phyloP scores from a whole-genome alignment of 2,113 vertebrate species.

The Galbula dea region DNA sequence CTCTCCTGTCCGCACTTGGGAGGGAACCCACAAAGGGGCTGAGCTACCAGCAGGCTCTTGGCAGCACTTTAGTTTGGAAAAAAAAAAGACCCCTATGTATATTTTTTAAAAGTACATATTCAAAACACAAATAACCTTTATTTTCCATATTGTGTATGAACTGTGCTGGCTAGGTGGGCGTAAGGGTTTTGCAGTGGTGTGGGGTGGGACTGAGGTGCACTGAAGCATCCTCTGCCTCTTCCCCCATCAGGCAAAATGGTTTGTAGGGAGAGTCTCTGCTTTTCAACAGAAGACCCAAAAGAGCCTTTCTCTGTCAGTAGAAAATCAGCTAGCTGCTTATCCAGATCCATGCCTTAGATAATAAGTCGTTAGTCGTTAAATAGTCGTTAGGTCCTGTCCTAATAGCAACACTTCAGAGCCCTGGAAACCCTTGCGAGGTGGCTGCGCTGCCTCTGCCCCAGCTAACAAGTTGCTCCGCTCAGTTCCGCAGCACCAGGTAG shows the following conservation, averaged over 20 bases:
- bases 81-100: background rate
- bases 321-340: background rate
- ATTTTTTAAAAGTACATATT: background rate
- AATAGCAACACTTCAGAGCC: background rate
- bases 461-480: background rate
- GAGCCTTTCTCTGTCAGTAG: background rate
- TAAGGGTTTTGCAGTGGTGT: background rate
- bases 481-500: background rate
- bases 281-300: background rate
- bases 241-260: background rate
- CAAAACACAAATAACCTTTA: background rate
- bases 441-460: background rate
- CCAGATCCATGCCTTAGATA: background rate
- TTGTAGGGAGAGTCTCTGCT: background rate
- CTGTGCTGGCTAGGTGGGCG: background rate
- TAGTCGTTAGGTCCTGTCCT: background rate
- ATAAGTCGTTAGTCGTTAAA: fast-evolving
- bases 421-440: background rate
- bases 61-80: background rate
- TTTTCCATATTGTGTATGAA: background rate
- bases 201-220: fast-evolving
- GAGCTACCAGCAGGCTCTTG: background rate
- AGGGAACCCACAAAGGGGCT: background rate
- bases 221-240: background rate
- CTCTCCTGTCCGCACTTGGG: fast-evolving